Percentiles rank a stretch among this genome's conserved stretches.
Conservation (phyloP, 2,113 vertebrate species). For the Thalassoma bifasciatum region DNA sequence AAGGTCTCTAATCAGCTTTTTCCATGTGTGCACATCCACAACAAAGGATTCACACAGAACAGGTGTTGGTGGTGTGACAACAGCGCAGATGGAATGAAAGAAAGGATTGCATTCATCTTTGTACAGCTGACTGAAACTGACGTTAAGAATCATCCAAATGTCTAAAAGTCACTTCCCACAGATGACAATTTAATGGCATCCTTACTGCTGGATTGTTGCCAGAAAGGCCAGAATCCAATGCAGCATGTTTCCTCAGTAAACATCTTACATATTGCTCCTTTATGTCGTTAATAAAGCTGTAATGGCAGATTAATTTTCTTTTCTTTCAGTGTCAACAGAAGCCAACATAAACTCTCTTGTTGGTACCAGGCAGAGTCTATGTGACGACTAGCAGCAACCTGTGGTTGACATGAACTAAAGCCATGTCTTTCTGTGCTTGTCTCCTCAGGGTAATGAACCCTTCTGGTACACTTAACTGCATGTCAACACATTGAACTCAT, state of each 20-base stretch:
- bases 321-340: too few relatives aligned
- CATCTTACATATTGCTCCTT: too few relatives aligned
- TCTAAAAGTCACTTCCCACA: not conserved
- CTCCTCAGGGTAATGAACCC: slow-evolving; percentile 29
- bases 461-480: slow-evolving; percentile 25
- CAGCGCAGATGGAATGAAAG: not conserved
- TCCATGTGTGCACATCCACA: not conserved
- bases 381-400: slow-evolving; percentile 7
- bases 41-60: not conserved
- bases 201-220: too few relatives aligned
- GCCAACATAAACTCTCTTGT: not conserved
- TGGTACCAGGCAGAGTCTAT: not conserved
- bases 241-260: too few relatives aligned
- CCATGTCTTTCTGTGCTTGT: slow-evolving; percentile 27
- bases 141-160: not conserved
- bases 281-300: too few relatives aligned
- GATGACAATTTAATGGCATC: too few relatives aligned
- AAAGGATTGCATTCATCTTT: not conserved
- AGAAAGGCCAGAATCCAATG: too few relatives aligned
- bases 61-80: not conserved
- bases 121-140: not conserved
- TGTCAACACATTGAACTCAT: slow-evolving; percentile 42
- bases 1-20: not conserved
- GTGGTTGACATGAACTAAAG: slow-evolving; percentile 9
- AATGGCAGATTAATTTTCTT: too few relatives aligned